Evolutionary conservation across 2,113 vertebrate species (phyloP), one percentile per base, ranked within the genome.

Genomic region (Chloebia gouldiae): DNA sequence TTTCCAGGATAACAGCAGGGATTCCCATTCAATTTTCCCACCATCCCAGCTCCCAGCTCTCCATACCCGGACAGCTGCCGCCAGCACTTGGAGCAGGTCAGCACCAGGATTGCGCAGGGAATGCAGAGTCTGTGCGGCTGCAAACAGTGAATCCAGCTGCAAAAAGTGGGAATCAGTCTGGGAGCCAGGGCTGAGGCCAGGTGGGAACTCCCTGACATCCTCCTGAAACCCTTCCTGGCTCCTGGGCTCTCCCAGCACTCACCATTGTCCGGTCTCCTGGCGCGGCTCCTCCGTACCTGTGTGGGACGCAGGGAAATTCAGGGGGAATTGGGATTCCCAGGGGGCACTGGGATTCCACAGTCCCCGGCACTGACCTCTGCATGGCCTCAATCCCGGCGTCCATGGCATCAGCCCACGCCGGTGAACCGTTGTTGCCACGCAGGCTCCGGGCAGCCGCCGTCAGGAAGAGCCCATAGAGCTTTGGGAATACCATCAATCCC

Each of bases 401-500:
- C 98, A 99, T 70, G 88, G 99, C 99, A 1, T 95, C 92, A 16
- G 98, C 98, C 99, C 99, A 99, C 8, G 97, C 86, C 0, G 97
- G 86, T 6, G 96, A 91, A 35, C 97, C 91, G 11, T 93, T 94
- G 61, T 39, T 59, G 73, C 80, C 72, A 13, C 50, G 97, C 81
- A 99, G 97, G 20, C 98, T 96, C 63, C 79, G 97, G 8, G 98
- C 98, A 0, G 99, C 99, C 0, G 99, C 99, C 0, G 98, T 99
- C 97, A 99, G 97, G 93, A 99, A 99, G 33, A 99, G 96, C 92
- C 99, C 99, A 3, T 99, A 99, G 60, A 99, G 95, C 99, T 98
- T 92, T 18, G 20, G 31, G 60, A 75, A 91, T 60, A 69, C 39
- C 6, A 1, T 45, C 11, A 77, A 7, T 60, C 22, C 33, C 40